Evolutionary conservation across 2,888 invertebrate species (phyloP).

Genomic region (Junonia oenone): DNA sequence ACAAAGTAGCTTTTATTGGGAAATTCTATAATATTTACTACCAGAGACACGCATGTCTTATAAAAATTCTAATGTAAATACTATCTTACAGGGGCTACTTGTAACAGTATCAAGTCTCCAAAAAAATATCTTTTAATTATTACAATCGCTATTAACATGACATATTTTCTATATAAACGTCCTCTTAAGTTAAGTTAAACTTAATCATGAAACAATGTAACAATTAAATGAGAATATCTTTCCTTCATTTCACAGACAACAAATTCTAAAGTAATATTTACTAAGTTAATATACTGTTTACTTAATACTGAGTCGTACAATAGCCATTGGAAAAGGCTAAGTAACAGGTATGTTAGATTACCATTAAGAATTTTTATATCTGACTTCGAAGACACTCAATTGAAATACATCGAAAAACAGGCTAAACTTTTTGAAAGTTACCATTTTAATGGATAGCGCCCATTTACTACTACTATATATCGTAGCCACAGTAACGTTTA

Average conservation of each 20-base stretch:
- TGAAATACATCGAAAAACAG: slow-evolving; percentile 30
- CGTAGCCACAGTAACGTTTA: slow-evolving; percentile 38
- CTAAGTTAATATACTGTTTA: not conserved
- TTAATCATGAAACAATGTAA: slow-evolving; percentile 10
- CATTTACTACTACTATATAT: slow-evolving; percentile 40
- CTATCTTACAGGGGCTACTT: slow-evolving; percentile 11
- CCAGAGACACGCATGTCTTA: slow-evolving; percentile 6
- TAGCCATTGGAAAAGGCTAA: not conserved
- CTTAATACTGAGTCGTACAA: slow-evolving; percentile 1
- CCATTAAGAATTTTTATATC: slow-evolving; percentile 2
- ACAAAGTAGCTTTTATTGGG: not conserved
- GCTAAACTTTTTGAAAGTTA: slow-evolving; percentile 62
- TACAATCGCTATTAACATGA: slow-evolving; percentile 5
- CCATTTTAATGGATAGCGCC: slow-evolving; percentile 48
- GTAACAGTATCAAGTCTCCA: slow-evolving; percentile 8
- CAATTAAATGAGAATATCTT: not conserved
- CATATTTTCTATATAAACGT: slow-evolving; percentile 4
- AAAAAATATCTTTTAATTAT: slow-evolving; percentile 4
- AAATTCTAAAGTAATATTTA: not conserved
- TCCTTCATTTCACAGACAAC: not conserved
- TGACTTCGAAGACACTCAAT: not conserved
- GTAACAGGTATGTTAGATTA: slow-evolving; percentile 5
- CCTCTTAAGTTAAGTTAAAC: not conserved
- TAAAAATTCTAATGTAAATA: slow-evolving; percentile 14
- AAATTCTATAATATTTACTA: slow-evolving; percentile 2